A percentile compares a stretch with the other conserved stretches of the same genome.
These are phyloP conservation scores for Meda fulgida DNA, from an alignment of 2,797 vertebrate genomes.

Conservation along the genomic window DNA sequence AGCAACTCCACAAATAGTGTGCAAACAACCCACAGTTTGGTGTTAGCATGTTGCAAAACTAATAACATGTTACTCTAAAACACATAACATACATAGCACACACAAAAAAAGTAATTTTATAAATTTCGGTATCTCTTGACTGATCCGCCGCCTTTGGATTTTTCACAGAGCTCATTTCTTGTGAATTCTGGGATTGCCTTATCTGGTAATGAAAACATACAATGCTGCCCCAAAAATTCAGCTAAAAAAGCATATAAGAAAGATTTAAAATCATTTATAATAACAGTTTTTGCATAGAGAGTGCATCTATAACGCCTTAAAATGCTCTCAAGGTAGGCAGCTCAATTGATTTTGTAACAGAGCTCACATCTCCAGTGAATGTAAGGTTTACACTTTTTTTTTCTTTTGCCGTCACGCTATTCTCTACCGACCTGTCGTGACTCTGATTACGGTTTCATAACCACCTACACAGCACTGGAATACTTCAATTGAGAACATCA, in stretches of 20 bases:
- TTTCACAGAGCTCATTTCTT: background rate
- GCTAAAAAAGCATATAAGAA: background rate
- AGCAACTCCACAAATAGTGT: background rate
- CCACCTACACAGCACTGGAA: slow-evolving; percentile 34
- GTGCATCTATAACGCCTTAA: background rate
- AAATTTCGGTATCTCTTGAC: background rate
- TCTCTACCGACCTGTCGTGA: slow-evolving; percentile 19
- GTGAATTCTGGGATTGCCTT: slow-evolving; percentile 6
- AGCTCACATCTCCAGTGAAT: background rate
- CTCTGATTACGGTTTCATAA: slow-evolving; percentile 30
- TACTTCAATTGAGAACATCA: slow-evolving; percentile 5
- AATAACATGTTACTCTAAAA: background rate
- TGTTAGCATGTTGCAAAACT: background rate
- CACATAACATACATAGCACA: background rate
- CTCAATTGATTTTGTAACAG: background rate
- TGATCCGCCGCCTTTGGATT: background rate
- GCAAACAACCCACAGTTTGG: background rate
- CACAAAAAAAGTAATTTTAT: background rate
- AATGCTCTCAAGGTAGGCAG: slow-evolving; percentile 5
- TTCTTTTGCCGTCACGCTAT: slow-evolving; percentile 4
- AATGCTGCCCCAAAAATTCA: background rate
- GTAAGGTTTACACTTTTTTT: slow-evolving; percentile 11
- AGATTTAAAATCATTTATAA: background rate
- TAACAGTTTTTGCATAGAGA: background rate
- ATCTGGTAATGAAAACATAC: background rate